Evolutionary conservation across 1,140 invertebrate species (phyloP).

Genomic region (Drosophila baimaii): DNA sequence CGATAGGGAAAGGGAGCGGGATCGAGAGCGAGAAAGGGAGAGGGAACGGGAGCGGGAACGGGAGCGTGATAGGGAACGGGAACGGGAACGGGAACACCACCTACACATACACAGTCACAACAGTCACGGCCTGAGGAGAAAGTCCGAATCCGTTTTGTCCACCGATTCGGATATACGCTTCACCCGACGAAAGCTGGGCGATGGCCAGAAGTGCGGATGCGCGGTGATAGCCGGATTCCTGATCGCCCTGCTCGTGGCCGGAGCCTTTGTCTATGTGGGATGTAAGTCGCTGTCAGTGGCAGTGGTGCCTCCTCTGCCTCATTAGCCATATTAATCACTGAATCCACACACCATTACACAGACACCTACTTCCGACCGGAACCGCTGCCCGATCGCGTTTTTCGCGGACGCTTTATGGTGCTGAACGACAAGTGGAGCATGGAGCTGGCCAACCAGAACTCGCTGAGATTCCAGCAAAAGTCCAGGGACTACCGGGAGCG

Average conservation of each 20-base stretch:
- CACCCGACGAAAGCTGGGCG: conserved; percentile 91
- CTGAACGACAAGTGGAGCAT: conserved; percentile 88
- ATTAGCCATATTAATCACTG: not conserved
- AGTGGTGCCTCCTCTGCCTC: not conserved
- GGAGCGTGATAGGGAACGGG: conserved; percentile 10
- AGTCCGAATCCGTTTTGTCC: conserved; percentile 91
- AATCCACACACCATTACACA: conserved; percentile 85
- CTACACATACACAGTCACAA: conserved; percentile 69
- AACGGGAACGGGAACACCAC: conserved; percentile 54
- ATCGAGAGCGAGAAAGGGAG: conserved; percentile 25
- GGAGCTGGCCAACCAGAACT: conserved; percentile 88
- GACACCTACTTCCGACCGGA: conserved; percentile 92
- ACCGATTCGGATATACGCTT: conserved; percentile 94
- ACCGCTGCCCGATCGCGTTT: conserved; percentile 90
- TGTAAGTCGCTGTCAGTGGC: conserved; percentile 86
- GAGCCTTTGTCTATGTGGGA: conserved; percentile 93
- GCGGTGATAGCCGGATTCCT: conserved; percentile 93
- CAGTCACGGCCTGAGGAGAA: conserved; percentile 82
- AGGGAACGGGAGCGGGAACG: conserved; percentile 19
- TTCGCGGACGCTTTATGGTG: conserved; percentile 91
- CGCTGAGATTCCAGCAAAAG: conserved; percentile 87
- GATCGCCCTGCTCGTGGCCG: conserved; percentile 91
- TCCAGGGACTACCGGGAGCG: conserved; percentile 90
- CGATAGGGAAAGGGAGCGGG: conserved; percentile 16
- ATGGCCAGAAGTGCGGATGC: conserved; percentile 92